phyloP scores from a whole-genome alignment of 2,113 vertebrate genomes.

The Petrocephalus zakoni region DNA sequence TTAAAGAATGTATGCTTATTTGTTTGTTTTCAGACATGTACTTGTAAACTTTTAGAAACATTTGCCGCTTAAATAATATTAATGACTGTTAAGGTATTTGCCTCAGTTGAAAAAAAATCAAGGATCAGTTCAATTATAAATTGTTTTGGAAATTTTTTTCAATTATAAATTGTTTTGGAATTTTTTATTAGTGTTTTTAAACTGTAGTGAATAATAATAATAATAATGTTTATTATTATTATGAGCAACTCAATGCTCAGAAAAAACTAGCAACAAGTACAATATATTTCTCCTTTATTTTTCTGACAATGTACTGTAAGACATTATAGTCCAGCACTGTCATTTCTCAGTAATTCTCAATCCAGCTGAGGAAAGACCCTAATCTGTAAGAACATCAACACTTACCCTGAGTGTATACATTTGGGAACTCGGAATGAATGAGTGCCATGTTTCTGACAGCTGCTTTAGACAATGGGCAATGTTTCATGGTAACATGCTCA shows the following conservation, averaged over 20 bases:
- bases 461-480: conserved; percentile 45
- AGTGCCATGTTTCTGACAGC: conserved; percentile 32
- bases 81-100: not conserved
- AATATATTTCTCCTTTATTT: not conserved
- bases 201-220: not conserved
- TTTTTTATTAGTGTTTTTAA: not conserved
- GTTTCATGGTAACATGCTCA: conserved; percentile 41
- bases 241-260: not conserved
- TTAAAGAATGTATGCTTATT: not conserved
- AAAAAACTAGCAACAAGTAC: not conserved
- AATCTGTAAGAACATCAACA: not conserved
- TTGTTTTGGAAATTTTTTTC: not conserved
- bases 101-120: not conserved
- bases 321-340: not conserved
- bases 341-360: not conserved
- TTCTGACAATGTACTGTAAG: not conserved
- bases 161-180: not conserved
- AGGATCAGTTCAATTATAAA: not conserved
- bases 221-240: not conserved
- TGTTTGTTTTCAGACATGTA: not conserved
- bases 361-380: not conserved
- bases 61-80: not conserved
- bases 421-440: conserved; percentile 4
- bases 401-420: not conserved
- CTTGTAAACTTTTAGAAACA: not conserved